A percentile compares a stretch with the other conserved stretches of the same genome.
Conservation (phyloP, 2,888 invertebrate species). For the Ptychoptera albimana region DNA sequence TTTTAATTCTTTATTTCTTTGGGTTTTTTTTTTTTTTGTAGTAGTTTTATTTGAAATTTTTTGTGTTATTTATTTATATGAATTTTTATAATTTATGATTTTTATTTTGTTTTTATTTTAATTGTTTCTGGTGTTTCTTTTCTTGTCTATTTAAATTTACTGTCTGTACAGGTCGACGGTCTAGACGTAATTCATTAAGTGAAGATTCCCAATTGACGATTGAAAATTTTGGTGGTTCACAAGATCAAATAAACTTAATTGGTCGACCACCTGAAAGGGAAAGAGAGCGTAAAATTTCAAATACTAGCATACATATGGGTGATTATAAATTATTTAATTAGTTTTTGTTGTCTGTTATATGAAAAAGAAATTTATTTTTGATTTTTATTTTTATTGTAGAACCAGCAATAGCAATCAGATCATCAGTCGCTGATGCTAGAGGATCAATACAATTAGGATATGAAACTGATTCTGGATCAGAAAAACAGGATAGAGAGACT, state of each 20-base stretch:
- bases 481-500: slow-evolving; percentile 44
- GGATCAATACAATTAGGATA: slow-evolving; percentile 54
- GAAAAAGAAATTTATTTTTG: not conserved
- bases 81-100: no score
- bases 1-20: not conserved
- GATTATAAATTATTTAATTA: not conserved
- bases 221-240: slow-evolving; percentile 85
- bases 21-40: slow-evolving; percentile 3
- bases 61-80: no score
- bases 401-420: slow-evolving; percentile 52
- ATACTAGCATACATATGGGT: slow-evolving; percentile 17
- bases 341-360: not conserved
- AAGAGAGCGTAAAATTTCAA: slow-evolving; percentile 31
- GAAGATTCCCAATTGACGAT: slow-evolving; percentile 83
- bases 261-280: slow-evolving; percentile 61
- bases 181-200: slow-evolving; percentile 65
- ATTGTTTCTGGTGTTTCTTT: no score
- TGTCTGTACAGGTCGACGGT: slow-evolving; percentile 52
- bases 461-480: slow-evolving; percentile 40
- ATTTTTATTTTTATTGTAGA: slow-evolving; percentile 22
- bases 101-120: no score
- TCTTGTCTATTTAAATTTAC: slow-evolving; percentile 12
- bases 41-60: not conserved
- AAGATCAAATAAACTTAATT: slow-evolving; percentile 74
- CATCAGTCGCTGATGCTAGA: slow-evolving; percentile 58